Evolutionary conservation across 2,113 vertebrate genomes (phyloP), one percentile per base, ranked within the genome.

Genomic region (Agelaius phoeniceus): DNA sequence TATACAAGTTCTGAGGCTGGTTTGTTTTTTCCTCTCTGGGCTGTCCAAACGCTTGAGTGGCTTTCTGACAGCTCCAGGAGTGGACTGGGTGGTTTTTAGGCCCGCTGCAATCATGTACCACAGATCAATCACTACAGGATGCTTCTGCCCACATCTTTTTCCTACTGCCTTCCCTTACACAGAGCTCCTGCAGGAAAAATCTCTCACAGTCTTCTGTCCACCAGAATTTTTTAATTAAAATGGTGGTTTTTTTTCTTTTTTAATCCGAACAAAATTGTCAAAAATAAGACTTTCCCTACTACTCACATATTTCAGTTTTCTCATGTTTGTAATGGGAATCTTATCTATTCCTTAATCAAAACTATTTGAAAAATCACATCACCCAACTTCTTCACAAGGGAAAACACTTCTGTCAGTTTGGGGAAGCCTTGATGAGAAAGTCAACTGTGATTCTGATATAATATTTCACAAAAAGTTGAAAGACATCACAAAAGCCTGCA

Each of bases 291-390:
- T 54, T 54, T 52, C 51, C 16, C 22, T 27, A 30, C 41, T 79
- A 72, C 54, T 84, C 26, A 76, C 28, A 12, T 92, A 41, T 78
- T 94, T 84, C 35, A 30, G 8, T 72, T 93, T 90, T 92, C 54
- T 74, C 61, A 35, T 51, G 21, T 73, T 88, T 61, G 31, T 87
- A 72, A 66, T 58, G 73, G 69, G 76, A 87, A 84, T 84, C 30
- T 92, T 92, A 90, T 77, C 75, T 52, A 23, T 51, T 27, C 9
- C 24, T 89, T 35, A 78, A 87, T 78, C 83, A 87, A 93, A 92
- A 81, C 73, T 81, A 22, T 78, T 93, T 89, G 86, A 88, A 83
- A 92, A 84, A 72, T 89, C 87, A 63, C 27, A 28, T 71, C 93
- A 90, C 41, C 58, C 69, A 78, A 13, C 44, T 63, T 89, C 57